phyloP scores from a whole-genome alignment of 2,113 vertebrate genomes.

The Chionomys nivalis region DNA sequence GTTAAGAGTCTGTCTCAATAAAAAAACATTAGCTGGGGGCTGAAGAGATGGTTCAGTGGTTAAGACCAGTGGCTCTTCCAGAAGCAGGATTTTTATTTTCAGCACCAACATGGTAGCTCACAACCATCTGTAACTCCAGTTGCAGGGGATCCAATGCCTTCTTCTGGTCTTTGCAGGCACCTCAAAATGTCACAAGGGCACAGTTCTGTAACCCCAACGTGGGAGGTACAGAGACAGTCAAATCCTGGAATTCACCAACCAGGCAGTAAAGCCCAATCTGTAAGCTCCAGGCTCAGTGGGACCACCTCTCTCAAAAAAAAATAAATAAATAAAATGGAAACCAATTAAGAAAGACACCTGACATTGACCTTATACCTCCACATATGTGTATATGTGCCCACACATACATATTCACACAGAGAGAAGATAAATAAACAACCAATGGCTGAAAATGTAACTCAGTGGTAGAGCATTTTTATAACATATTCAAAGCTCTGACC shows the following conservation, averaged over 20 bases:
- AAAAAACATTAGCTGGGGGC: too few relatives aligned
- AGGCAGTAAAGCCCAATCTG: background rate
- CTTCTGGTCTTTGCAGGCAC: too few relatives aligned
- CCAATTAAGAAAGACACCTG: background rate
- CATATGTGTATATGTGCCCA: background rate
- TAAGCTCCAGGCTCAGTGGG: background rate
- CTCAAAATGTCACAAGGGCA: background rate
- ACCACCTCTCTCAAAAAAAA: background rate
- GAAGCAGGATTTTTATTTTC: too few relatives aligned
- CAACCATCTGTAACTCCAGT: too few relatives aligned
- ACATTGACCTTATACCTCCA: background rate
- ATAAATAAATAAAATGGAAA: background rate
- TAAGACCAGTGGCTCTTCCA: too few relatives aligned
- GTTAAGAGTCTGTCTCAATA: too few relatives aligned
- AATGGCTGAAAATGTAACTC: background rate
- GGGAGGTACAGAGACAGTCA: background rate
- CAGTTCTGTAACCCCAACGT: background rate
- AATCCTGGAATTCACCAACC: background rate
- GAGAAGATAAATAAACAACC: background rate
- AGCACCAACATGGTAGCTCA: too few relatives aligned
- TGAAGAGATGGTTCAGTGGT: too few relatives aligned
- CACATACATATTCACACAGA: background rate
- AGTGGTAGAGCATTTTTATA: background rate
- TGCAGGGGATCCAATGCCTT: too few relatives aligned
- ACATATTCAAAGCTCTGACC: background rate